Conservation (phyloP, 2,113 vertebrate species). For the Etheostoma spectabile region DNA sequence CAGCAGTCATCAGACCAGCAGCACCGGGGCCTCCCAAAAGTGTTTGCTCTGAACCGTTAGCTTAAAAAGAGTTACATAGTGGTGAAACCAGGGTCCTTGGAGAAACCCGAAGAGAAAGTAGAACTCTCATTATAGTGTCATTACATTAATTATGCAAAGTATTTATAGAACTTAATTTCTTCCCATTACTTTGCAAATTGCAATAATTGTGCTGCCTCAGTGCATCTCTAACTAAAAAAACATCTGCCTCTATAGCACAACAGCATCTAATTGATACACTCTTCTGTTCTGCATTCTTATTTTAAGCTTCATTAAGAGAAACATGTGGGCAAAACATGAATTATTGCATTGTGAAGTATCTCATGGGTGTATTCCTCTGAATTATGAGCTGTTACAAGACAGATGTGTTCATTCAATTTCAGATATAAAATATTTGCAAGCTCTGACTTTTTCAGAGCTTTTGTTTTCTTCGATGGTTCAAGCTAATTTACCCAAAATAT, state of each 20-base stretch:
- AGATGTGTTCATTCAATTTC: not conserved
- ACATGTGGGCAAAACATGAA: not conserved
- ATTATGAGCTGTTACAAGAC: slow-evolving; percentile 2
- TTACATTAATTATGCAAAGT: slow-evolving; percentile 68
- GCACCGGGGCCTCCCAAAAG: slow-evolving; percentile 12
- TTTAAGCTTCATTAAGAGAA: slow-evolving; percentile 37
- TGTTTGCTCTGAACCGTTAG: slow-evolving; percentile 33
- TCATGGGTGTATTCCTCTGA: not conserved
- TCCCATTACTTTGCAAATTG: slow-evolving; percentile 54
- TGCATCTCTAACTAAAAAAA: slow-evolving; percentile 43
- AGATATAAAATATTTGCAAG: not conserved
- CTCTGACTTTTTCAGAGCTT: not conserved
- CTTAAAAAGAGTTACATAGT: not conserved
- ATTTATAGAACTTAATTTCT: slow-evolving; percentile 58
- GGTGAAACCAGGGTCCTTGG: slow-evolving; percentile 18
- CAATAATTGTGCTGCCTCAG: slow-evolving; percentile 52
- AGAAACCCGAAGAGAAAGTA: not conserved
- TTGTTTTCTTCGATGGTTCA: not conserved
- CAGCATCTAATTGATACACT: slow-evolving; percentile 46
- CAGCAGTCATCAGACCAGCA: slow-evolving; percentile 38
- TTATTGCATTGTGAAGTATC: not conserved
- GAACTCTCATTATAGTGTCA: slow-evolving; percentile 19
- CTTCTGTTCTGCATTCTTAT: slow-evolving; percentile 29
- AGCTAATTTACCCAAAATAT: not conserved
- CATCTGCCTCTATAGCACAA: slow-evolving; percentile 29